Percentiles rank a stretch among this genome's conserved stretches.
Conservation (phyloP, 2,888 invertebrate genomes). For the Tachystola acroxantha region DNA sequence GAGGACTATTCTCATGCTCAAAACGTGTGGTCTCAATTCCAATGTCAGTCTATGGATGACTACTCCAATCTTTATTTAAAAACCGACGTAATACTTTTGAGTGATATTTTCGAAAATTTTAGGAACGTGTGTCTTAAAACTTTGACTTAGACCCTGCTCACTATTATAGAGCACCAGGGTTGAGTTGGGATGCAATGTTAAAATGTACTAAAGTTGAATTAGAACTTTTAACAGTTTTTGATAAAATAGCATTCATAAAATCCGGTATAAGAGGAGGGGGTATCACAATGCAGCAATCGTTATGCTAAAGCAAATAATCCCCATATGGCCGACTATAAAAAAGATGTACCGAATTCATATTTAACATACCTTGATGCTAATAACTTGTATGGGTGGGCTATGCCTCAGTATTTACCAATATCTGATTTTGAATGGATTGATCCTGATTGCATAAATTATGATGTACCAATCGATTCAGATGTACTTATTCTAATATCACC, state of each 20-base stretch:
- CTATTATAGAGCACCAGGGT: too few relatives aligned
- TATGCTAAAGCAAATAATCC: conserved; percentile 33
- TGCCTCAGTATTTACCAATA: conserved; percentile 29
- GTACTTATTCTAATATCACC: too few relatives aligned
- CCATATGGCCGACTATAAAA: conserved; percentile 23
- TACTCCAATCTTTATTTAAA: conserved; percentile 33
- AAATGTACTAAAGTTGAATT: conserved; percentile 16
- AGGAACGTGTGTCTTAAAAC: conserved; percentile 24
- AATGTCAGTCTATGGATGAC: conserved; percentile 21
- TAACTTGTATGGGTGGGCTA: conserved; percentile 38
- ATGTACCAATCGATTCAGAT: too few relatives aligned
- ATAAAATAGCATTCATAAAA: conserved; percentile 16
- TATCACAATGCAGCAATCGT: conserved; percentile 21
- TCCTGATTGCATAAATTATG: too few relatives aligned
- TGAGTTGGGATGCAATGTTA: conserved; percentile 26
- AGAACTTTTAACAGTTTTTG: conserved; percentile 17
- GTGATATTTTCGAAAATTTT: conserved; percentile 38
- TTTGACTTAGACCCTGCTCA: conserved; percentile 25
- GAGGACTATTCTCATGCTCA: conserved; percentile 22
- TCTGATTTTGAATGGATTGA: conserved; percentile 29
- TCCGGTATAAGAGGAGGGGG: conserved; percentile 18
- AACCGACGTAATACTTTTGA: conserved; percentile 29
- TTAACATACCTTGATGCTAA: conserved; percentile 35
- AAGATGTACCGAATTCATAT: conserved; percentile 17
- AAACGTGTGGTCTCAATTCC: conserved; percentile 25